Evolutionary conservation across 2,888 invertebrate species (phyloP).

Genomic region (Leistus spinibarbis): DNA sequence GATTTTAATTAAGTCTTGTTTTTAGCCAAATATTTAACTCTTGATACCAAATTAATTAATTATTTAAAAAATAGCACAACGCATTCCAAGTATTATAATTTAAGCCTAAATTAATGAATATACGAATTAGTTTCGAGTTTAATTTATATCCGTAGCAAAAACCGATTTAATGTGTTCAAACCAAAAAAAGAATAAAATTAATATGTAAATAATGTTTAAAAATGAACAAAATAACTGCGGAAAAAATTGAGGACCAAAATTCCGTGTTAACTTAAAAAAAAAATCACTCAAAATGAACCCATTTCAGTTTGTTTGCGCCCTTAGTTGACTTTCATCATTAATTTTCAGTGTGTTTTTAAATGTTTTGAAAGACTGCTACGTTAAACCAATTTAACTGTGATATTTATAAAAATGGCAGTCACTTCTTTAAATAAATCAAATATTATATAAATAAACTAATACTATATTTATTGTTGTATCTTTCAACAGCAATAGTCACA

Average conservation of each 20-base stretch:
- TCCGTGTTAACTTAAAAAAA: constrained; percentile 21
- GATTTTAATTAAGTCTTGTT: too few relatives aligned
- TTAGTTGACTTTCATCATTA: not conserved
- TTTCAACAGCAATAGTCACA: constrained; percentile 27
- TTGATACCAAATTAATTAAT: not conserved
- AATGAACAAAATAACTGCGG: constrained; percentile 23
- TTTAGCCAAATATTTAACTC: too few relatives aligned
- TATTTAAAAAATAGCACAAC: not conserved
- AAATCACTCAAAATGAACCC: not conserved
- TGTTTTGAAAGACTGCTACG: constrained; percentile 40
- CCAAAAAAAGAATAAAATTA: constrained; percentile 20
- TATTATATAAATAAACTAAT: constrained; percentile 24
- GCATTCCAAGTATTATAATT: constrained; percentile 1
- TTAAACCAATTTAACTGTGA: constrained; percentile 40
- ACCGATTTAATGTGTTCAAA: constrained; percentile 29
- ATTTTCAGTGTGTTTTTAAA: not conserved
- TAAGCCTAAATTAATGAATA: not conserved
- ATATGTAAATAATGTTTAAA: constrained; percentile 8
- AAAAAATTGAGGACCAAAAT: constrained; percentile 35
- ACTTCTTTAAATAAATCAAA: constrained; percentile 16
- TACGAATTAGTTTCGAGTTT: not conserved
- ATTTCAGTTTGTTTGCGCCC: not conserved
- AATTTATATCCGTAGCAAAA: not conserved
- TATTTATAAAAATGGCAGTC: constrained; percentile 40
- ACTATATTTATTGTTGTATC: constrained; percentile 22